A percentile compares a stretch with the other conserved stretches of the same genome.
Conservation (phyloP, 2,113 vertebrate genomes). For the Pithys albifrons region DNA sequence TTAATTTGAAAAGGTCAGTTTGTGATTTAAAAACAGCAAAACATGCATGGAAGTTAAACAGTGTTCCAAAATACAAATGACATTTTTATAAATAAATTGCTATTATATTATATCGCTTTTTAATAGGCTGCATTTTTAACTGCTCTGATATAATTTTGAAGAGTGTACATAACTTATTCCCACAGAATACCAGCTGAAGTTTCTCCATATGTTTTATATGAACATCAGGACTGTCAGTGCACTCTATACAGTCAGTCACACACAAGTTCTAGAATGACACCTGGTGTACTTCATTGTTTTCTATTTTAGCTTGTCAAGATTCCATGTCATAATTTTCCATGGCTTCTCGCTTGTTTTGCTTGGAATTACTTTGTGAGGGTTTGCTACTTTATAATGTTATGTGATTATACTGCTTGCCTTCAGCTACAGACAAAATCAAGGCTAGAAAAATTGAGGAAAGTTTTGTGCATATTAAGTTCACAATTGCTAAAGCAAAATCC, state of each 20-base stretch:
- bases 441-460: background rate
- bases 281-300: background rate
- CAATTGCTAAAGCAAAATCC: background rate
- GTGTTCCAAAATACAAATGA: background rate
- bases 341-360: background rate
- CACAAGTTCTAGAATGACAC: background rate
- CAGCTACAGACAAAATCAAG: background rate
- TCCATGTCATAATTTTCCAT: background rate
- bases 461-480: background rate
- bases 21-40: constrained; percentile 46
- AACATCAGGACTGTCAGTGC: background rate
- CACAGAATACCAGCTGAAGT: background rate
- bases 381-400: background rate
- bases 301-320: background rate
- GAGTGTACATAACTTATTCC: background rate
- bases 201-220: background rate
- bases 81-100: background rate
- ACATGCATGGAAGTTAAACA: constrained; percentile 5
- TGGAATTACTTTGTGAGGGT: background rate
- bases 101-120: background rate
- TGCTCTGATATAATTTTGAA: background rate
- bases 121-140: background rate
- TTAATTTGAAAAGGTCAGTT: constrained; percentile 78
- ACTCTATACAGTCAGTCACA: background rate
- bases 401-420: background rate